These are phyloP conservation scores for Lepidurus packardi DNA, from an alignment of 1,140 invertebrate species.

Conservation along the genomic window DNA sequence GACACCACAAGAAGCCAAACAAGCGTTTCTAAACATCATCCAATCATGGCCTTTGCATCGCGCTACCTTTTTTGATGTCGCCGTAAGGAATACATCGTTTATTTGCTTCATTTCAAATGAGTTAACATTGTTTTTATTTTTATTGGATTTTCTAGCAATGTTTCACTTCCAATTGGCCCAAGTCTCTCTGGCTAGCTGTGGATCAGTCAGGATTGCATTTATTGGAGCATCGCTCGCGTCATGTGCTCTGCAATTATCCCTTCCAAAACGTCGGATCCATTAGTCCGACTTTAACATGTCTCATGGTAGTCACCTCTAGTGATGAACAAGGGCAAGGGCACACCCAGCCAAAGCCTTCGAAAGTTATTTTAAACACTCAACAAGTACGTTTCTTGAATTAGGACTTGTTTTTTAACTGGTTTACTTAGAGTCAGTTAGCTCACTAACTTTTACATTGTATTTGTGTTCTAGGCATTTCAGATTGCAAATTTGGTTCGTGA, in stretches of 20 bases:
- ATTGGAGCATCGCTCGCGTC: constrained; percentile 76
- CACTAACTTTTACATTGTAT: constrained; percentile 28
- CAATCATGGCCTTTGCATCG: constrained; percentile 87
- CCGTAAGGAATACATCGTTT: constrained; percentile 52
- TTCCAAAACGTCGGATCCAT: constrained; percentile 80
- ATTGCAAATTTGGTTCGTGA: constrained; percentile 88
- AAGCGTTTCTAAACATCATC: constrained; percentile 88
- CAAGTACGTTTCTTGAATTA: constrained; percentile 56
- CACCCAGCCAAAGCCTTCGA: constrained; percentile 65
- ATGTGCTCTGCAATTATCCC: constrained; percentile 81
- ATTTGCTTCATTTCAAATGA: background rate
- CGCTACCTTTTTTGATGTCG: constrained; percentile 90
- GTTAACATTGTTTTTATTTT: constrained; percentile 15
- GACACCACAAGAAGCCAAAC: constrained; percentile 75
- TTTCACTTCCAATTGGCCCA: constrained; percentile 90
- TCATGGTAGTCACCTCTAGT: constrained; percentile 77
- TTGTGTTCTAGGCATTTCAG: constrained; percentile 70
- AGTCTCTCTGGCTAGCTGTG: constrained; percentile 75
- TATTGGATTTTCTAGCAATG: constrained; percentile 63
- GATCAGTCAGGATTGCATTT: constrained; percentile 89
- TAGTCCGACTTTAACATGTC: constrained; percentile 76
- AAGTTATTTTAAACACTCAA: constrained; percentile 79
- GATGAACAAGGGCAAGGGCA: constrained; percentile 48
- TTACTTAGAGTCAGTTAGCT: background rate
- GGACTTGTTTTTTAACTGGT: background rate